Percentiles rank a stretch among this genome's conserved stretches.
Conservation (phyloP, 2,888 invertebrate genomes). For the Polymixis lichenea region DNA sequence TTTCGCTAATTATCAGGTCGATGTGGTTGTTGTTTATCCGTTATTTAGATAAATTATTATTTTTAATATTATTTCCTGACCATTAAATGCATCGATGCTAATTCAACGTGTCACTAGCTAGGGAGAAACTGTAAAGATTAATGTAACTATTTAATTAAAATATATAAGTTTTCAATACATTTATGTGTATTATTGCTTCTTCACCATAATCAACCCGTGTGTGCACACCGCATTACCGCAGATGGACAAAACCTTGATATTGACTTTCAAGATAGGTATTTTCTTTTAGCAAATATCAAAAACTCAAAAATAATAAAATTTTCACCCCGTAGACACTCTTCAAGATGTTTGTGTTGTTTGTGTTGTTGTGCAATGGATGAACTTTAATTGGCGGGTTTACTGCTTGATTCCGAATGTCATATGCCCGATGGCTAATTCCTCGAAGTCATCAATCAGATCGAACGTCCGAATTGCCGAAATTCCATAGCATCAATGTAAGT, state of each 20-base stretch:
- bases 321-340: too few relatives aligned
- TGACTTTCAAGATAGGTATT: too few relatives aligned
- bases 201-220: neutral
- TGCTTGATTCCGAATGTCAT: too few relatives aligned
- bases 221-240: neutral
- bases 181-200: conserved; percentile 63
- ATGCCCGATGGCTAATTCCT: too few relatives aligned
- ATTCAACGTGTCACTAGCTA: conserved; percentile 88
- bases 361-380: too few relatives aligned
- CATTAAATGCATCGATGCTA: conserved; percentile 89
- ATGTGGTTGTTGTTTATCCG: conserved; percentile 85
- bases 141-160: conserved; percentile 91
- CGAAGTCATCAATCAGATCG: too few relatives aligned
- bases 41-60: conserved; percentile 89
- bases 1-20: conserved; percentile 78
- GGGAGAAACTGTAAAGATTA: conserved; percentile 89
- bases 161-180: conserved; percentile 88
- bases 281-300: neutral
- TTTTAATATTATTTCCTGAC: conserved; percentile 87
- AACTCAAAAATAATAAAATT: neutral
- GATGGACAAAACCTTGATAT: too few relatives aligned
- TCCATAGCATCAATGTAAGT: too few relatives aligned
- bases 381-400: too few relatives aligned
- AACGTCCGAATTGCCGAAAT: too few relatives aligned
- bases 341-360: too few relatives aligned